These are phyloP conservation scores for Calliphora vicina DNA, from an alignment of 1,140 invertebrate species.

Conservation along the genomic window DNA sequence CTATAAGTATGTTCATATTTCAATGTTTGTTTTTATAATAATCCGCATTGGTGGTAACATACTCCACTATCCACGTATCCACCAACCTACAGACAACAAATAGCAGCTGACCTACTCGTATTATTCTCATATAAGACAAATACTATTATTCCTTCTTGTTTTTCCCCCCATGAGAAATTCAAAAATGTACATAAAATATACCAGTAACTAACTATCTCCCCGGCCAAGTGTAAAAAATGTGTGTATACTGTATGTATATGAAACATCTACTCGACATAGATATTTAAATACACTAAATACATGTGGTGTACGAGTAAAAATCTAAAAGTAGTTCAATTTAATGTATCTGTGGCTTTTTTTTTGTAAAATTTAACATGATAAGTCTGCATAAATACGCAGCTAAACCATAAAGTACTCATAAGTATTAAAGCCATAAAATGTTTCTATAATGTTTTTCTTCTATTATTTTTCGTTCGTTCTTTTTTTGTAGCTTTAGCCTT, in stretches of 20 bases:
- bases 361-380: conserved; percentile 14
- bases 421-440: conserved; percentile 30
- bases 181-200: too few species aligned
- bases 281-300: neutral
- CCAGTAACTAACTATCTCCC: too few species aligned
- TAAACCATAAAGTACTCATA: conserved; percentile 31
- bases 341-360: neutral
- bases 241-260: neutral
- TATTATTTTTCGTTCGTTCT: too few species aligned
- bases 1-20: too few species aligned
- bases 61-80: neutral
- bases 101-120: neutral
- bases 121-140: too few species aligned
- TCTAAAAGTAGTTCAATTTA: neutral
- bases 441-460: neutral
- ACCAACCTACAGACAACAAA: neutral
- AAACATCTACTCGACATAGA: neutral
- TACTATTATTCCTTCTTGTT: neutral
- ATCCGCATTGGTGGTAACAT: neutral
- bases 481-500: neutral
- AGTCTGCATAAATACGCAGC: conserved; percentile 23
- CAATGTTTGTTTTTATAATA: neutral
- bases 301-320: neutral
- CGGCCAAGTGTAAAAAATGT: neutral
- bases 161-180: neutral